phyloP scores from a whole-genome alignment of 2,113 vertebrate species.

The Festucalex cinctus region DNA sequence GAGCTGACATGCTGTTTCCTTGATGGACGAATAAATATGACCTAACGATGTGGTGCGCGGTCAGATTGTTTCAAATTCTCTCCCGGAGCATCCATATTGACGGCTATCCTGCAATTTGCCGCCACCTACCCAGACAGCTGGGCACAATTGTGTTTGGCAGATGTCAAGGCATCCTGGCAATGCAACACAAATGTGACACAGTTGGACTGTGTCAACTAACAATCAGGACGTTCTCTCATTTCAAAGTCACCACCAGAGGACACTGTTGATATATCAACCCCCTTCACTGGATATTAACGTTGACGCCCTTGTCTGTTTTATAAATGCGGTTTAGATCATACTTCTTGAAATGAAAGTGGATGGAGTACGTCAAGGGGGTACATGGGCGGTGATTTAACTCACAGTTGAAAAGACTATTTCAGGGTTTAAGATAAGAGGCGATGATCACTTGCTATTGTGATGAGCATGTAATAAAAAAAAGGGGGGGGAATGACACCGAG shows the following conservation, averaged over 20 bases:
- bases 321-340: conserved; percentile 45
- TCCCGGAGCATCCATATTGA: conserved; percentile 24
- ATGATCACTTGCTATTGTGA: conserved; percentile 63
- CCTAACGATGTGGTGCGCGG: conserved; percentile 24
- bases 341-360: conserved; percentile 40
- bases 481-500: conserved; percentile 48
- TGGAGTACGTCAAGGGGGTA: conserved; percentile 32
- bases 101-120: conserved; percentile 47
- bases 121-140: conserved; percentile 54
- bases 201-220: conserved; percentile 41
- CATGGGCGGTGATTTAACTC: conserved; percentile 56
- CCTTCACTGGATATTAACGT: conserved; percentile 19
- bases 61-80: conserved; percentile 28
- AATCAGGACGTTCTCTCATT: conserved; percentile 25
- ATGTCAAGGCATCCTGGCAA: conserved; percentile 64
- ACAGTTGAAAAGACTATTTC: conserved; percentile 64
- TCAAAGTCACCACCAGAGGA: conserved; percentile 56
- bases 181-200: conserved; percentile 53
- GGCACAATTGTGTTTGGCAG: conserved; percentile 63
- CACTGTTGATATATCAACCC: conserved; percentile 57
- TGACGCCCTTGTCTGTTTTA: conserved; percentile 23
- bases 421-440: conserved; percentile 62
- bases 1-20: conserved; percentile 25
- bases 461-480: conserved; percentile 60
- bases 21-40: conserved; percentile 56